These are phyloP conservation scores for Chrysomela aeneicollis DNA, from an alignment of 2,888 invertebrate species.

Conservation along the genomic window DNA sequence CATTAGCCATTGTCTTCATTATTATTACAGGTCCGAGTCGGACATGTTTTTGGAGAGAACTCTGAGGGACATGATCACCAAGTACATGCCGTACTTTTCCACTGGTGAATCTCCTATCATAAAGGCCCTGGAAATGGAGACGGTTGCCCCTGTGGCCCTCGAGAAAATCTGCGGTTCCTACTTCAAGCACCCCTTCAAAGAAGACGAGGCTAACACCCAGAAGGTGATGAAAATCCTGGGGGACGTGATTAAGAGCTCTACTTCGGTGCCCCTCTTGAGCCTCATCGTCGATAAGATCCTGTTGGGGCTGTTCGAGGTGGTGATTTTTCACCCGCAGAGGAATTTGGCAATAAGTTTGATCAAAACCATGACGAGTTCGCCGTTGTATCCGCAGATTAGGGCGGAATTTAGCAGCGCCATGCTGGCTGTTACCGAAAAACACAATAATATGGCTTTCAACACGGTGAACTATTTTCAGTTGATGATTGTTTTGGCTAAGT, in stretches of 20 bases:
- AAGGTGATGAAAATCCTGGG: conserved; percentile 54
- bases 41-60: conserved; percentile 63
- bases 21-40: conserved; percentile 55
- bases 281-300: conserved; percentile 49
- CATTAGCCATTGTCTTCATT: too few species aligned
- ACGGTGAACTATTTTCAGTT: conserved; percentile 59
- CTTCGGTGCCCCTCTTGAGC: conserved; percentile 41
- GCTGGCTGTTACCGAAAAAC: conserved; percentile 56
- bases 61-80: conserved; percentile 62
- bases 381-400: conserved; percentile 48
- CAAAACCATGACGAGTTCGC: conserved; percentile 47
- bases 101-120: conserved; percentile 52
- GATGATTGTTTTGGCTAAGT: conserved; percentile 52
- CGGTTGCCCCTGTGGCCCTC: conserved; percentile 48
- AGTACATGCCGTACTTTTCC: conserved; percentile 55
- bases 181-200: conserved; percentile 53
- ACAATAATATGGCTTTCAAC: conserved; percentile 59
- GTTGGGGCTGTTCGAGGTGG: conserved; percentile 52
- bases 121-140: conserved; percentile 49
- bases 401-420: conserved; percentile 51
- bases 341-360: conserved; percentile 50
- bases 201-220: conserved; percentile 51
- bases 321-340: conserved; percentile 55
- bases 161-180: conserved; percentile 53
- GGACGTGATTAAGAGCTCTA: conserved; percentile 48